These are phyloP conservation scores for Bombycilla garrulus DNA, from an alignment of 2,113 vertebrate species.

Conservation along the genomic window DNA sequence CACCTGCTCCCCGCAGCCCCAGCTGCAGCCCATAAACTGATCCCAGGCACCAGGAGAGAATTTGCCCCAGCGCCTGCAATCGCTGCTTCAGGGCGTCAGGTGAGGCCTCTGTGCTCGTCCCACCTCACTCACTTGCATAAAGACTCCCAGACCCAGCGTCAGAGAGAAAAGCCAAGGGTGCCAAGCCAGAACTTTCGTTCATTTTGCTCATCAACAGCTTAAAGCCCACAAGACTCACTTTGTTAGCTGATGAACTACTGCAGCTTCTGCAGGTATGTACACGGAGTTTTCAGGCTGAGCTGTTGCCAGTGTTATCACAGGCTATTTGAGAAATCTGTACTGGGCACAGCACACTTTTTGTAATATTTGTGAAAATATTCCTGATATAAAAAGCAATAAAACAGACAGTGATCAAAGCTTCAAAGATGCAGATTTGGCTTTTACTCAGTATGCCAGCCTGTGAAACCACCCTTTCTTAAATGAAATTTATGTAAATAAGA, in stretches of 20 bases:
- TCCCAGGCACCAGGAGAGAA: background rate
- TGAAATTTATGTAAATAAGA: slow-evolving; percentile 18
- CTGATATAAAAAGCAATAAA: slow-evolving; percentile 6
- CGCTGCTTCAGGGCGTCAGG: background rate
- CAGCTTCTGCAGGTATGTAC: background rate
- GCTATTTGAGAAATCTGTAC: background rate
- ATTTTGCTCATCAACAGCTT: background rate
- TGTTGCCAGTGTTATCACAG: background rate
- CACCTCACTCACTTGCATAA: background rate
- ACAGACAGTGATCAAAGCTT: background rate
- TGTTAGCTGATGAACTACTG: background rate
- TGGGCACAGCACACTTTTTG: background rate
- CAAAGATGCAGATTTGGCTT: background rate
- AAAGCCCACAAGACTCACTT: background rate
- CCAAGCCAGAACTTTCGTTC: background rate
- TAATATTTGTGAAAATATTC: background rate
- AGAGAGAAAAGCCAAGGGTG: background rate
- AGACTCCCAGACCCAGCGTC: background rate
- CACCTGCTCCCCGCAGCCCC: background rate
- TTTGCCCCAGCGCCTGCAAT: background rate
- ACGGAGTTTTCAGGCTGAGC: background rate
- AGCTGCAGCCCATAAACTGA: background rate
- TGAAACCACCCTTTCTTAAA: background rate
- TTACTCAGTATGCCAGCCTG: background rate
- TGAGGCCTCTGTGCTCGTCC: background rate